These are phyloP conservation scores for Tortricodes alternella DNA, from an alignment of 2,888 invertebrate genomes.

Conservation along the genomic window DNA sequence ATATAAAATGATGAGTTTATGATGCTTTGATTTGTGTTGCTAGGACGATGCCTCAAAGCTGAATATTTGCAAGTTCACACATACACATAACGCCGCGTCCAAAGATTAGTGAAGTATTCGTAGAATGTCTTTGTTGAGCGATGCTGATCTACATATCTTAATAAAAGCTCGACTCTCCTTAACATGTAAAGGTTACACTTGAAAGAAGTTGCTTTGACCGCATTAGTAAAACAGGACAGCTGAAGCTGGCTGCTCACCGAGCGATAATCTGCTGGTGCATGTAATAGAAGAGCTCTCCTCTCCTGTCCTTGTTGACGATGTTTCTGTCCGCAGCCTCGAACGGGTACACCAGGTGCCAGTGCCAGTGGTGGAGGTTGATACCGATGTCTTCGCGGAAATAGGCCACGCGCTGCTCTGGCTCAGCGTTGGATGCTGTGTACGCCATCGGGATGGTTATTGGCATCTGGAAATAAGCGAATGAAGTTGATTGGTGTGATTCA, in stretches of 20 bases:
- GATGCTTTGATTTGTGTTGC: too few relatives aligned
- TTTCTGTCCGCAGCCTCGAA: constrained; percentile 84
- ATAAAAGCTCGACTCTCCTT: too few relatives aligned
- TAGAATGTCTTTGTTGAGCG: too few relatives aligned
- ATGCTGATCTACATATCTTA: too few relatives aligned
- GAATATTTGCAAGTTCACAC: too few relatives aligned
- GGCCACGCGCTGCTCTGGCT: constrained; percentile 90
- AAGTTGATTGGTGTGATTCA: too few relatives aligned
- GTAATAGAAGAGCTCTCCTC: constrained; percentile 91
- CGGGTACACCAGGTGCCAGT: constrained; percentile 95
- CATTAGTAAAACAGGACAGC: background rate
- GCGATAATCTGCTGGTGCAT: constrained; percentile 89
- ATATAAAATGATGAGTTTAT: too few relatives aligned
- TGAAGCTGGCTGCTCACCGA: constrained; percentile 61
- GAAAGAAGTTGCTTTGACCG: too few relatives aligned
- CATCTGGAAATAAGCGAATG: constrained; percentile 74
- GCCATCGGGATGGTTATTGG: constrained; percentile 87
- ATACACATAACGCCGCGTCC: too few relatives aligned
- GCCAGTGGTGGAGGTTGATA: constrained; percentile 95
- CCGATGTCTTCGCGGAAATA: constrained; percentile 94
- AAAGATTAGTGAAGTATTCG: too few relatives aligned
- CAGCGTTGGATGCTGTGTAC: constrained; percentile 88
- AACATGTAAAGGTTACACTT: too few relatives aligned
- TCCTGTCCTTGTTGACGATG: constrained; percentile 87
- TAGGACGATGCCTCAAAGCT: too few relatives aligned